These are phyloP conservation scores for Periparus ater DNA, from an alignment of 2,797 vertebrate genomes.

Conservation along the genomic window DNA sequence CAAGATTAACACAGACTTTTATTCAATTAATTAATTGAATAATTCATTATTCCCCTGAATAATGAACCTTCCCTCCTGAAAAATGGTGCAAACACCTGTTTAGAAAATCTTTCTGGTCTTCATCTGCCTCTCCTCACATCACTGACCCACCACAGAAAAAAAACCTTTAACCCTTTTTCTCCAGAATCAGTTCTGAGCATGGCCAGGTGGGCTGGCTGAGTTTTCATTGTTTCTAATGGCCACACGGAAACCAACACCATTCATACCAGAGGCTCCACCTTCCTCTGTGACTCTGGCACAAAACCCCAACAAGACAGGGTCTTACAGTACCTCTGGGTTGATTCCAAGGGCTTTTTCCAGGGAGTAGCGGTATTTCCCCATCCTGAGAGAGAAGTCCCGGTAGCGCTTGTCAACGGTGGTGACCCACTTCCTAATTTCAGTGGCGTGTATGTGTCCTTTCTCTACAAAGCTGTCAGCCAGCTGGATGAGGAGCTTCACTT, in stretches of 20 bases:
- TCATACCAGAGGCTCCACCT: background rate
- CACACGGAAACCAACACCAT: background rate
- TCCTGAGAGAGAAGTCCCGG: conserved; percentile 92
- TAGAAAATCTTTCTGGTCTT: background rate
- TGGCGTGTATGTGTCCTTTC: conserved; percentile 93
- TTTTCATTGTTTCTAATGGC: background rate
- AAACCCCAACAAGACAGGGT: background rate
- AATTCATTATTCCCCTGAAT: no score
- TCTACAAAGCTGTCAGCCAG: conserved; percentile 96
- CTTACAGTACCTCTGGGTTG: conserved; percentile 85
- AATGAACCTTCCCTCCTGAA: background rate
- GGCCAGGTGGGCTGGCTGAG: background rate
- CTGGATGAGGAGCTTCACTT: conserved; percentile 97
- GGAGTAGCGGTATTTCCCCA: conserved; percentile 90
- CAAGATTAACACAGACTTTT: background rate
- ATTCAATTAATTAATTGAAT: background rate
- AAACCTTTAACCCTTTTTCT: background rate
- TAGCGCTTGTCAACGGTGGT: conserved; percentile 93
- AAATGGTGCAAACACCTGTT: background rate
- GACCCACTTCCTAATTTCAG: conserved; percentile 96
- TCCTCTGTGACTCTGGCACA: background rate
- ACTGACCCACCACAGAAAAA: background rate
- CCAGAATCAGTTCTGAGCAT: background rate
- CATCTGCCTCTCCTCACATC: background rate
- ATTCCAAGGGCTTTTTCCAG: conserved; percentile 91